A percentile compares a stretch with the other conserved stretches of the same genome.
Evolutionary conservation across 2,888 invertebrate genomes (phyloP).

Genomic region (Chouioia cunea): DNA sequence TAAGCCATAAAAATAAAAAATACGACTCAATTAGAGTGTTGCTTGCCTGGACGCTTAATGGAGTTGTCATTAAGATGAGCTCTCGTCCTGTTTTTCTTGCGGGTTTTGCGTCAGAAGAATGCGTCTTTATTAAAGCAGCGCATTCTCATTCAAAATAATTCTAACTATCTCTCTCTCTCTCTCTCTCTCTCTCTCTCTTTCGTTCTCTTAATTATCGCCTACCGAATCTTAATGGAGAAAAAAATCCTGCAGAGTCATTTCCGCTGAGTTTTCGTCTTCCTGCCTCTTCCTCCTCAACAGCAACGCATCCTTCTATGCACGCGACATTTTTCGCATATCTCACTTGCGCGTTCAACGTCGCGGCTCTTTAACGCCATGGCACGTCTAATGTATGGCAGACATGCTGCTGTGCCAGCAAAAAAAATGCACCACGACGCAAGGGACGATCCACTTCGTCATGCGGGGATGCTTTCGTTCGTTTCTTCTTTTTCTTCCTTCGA

Average conservation of each 20-base stretch:
- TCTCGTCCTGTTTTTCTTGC: slow-evolving; percentile 29
- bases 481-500: slow-evolving; percentile 52
- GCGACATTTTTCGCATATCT: slow-evolving; percentile 45
- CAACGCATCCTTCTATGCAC: slow-evolving; percentile 20
- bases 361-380: slow-evolving; percentile 38
- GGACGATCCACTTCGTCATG: slow-evolving; percentile 58
- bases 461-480: slow-evolving; percentile 54
- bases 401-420: slow-evolving; percentile 45
- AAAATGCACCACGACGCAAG: slow-evolving; percentile 36
- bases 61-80: slow-evolving; percentile 43
- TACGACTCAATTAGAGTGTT: slow-evolving; percentile 39
- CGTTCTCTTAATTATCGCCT: slow-evolving; percentile 52
- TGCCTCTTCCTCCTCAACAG: background rate
- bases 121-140: slow-evolving; percentile 35
- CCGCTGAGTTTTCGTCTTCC: slow-evolving; percentile 25
- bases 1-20: slow-evolving; percentile 31
- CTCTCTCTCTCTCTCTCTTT: slow-evolving; percentile 34
- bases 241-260: slow-evolving; percentile 40
- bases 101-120: slow-evolving; percentile 14
- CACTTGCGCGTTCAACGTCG: slow-evolving; percentile 52
- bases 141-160: too few relatives aligned
- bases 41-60: slow-evolving; percentile 31
- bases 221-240: slow-evolving; percentile 46
- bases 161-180: background rate
- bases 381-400: slow-evolving; percentile 59